Evolutionary conservation across 2,888 invertebrate genomes (phyloP).

Genomic region (Aplocera efformata): DNA sequence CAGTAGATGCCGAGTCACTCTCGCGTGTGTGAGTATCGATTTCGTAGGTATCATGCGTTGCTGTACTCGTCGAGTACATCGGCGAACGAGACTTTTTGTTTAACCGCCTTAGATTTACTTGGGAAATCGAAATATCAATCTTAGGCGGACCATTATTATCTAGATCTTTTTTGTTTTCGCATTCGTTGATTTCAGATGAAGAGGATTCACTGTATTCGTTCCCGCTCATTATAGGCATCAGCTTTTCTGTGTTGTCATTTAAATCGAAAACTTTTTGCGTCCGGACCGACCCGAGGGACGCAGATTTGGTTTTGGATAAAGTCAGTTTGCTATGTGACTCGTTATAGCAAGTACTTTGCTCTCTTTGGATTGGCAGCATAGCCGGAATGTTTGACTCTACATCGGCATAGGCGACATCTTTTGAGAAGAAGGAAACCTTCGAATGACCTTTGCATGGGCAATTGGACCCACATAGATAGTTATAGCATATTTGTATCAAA

Average conservation of each 20-base stretch:
- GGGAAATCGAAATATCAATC: conserved; percentile 57
- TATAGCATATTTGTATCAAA: conserved; percentile 55
- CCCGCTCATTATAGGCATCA: conserved; percentile 58
- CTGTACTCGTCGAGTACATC: conserved; percentile 49
- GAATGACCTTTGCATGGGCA: conserved; percentile 42
- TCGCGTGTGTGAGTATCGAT: conserved; percentile 33
- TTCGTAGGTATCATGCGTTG: conserved; percentile 40
- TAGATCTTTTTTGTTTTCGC: conserved; percentile 17
- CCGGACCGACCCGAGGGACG: conserved; percentile 43
- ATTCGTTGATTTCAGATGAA: conserved; percentile 13
- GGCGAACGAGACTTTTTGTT: conserved; percentile 23
- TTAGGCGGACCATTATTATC: conserved; percentile 50
- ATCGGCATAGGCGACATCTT: conserved; percentile 40
- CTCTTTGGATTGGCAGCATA: conserved; percentile 41
- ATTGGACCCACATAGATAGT: conserved; percentile 45
- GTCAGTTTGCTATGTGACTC: conserved; percentile 32
- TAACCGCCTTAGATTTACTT: conserved; percentile 45
- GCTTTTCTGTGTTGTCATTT: conserved; percentile 60
- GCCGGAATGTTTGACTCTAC: conserved; percentile 50
- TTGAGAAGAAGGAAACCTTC: conserved; percentile 14
- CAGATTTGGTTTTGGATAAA: conserved; percentile 37
- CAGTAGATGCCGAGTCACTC: conserved; percentile 47
- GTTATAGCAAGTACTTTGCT: conserved; percentile 31
- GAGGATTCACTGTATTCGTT: conserved; percentile 37
- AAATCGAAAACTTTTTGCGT: conserved; percentile 63